Evolutionary conservation across 2,888 invertebrate genomes (phyloP).

Genomic region (Mythimna vitellina): DNA sequence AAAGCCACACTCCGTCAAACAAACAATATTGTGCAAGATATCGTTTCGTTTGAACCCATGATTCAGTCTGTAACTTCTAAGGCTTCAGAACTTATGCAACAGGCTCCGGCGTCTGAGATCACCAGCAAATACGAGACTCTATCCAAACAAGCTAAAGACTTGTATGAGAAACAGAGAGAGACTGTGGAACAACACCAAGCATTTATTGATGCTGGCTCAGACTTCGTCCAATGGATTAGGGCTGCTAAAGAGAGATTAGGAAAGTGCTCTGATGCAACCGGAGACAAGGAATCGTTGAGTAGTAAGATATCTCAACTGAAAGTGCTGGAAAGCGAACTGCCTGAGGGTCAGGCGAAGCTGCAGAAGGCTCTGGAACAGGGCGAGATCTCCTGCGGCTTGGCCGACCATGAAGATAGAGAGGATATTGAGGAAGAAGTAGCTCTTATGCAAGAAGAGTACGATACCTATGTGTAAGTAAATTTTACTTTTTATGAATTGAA

Average conservation of each 20-base stretch:
- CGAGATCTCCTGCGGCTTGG: constrained; percentile 95
- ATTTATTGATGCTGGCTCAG: constrained; percentile 97
- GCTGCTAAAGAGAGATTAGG: constrained; percentile 97
- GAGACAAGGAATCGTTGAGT: constrained; percentile 96
- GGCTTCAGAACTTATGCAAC: constrained; percentile 97
- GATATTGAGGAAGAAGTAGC: constrained; percentile 98
- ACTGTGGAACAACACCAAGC: constrained; percentile 97
- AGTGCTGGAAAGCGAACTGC: constrained; percentile 95
- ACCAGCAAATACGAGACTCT: constrained; percentile 97
- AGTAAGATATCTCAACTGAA: constrained; percentile 96
- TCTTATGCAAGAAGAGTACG: constrained; percentile 97
- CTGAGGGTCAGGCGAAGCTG: constrained; percentile 95
- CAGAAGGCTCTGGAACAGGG: constrained; percentile 96
- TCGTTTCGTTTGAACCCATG: constrained; percentile 99
- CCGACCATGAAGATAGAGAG: constrained; percentile 96
- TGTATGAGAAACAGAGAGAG: constrained; percentile 97
- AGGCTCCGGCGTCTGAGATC: constrained; percentile 97
- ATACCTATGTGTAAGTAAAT: constrained; percentile 93
- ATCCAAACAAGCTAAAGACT: constrained; percentile 96
- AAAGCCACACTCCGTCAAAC: constrained; percentile 97
- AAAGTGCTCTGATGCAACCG: constrained; percentile 97
- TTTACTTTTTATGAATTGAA: too few species aligned
- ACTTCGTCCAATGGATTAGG: constrained; percentile 97
- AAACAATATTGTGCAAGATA: constrained; percentile 98
- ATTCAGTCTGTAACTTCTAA: constrained; percentile 98